These are phyloP conservation scores for Anarhynchus alexandrinus DNA, from an alignment of 2,113 vertebrate species.

Conservation along the genomic window DNA sequence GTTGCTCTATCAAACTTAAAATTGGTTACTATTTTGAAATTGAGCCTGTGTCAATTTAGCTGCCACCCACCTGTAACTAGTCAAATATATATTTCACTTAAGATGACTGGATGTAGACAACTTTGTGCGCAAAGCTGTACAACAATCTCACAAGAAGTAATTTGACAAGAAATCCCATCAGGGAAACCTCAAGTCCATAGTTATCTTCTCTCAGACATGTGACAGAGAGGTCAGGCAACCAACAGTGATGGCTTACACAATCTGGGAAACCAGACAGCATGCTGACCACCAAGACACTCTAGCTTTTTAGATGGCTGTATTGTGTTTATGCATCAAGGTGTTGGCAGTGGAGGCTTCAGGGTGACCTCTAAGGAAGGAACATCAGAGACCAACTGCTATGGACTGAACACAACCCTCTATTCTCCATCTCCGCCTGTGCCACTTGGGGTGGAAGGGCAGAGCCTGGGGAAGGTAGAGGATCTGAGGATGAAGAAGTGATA, in stretches of 20 bases:
- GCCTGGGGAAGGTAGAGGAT: background rate
- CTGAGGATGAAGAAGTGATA: background rate
- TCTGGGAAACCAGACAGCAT: background rate
- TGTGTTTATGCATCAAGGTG: background rate
- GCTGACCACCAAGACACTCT: background rate
- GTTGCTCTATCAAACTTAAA: background rate
- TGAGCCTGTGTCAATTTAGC: background rate
- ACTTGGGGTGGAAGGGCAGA: fast-evolving
- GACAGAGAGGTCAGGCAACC: background rate
- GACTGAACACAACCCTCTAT: background rate
- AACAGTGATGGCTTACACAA: background rate
- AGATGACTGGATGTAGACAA: background rate
- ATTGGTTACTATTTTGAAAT: background rate
- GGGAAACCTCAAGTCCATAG: background rate
- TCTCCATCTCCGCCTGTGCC: background rate
- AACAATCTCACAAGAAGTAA: background rate
- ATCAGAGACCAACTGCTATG: background rate
- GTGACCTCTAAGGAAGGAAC: background rate
- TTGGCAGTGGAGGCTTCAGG: background rate
- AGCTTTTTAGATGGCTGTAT: background rate
- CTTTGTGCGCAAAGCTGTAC: background rate
- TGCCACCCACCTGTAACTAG: background rate
- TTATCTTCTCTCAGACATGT: background rate
- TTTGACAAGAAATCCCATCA: background rate
- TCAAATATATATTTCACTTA: background rate